Base-by-base conservation (phyloP, 2,888 invertebrate genomes). In the Anoplius nigerrimus region DNA sequence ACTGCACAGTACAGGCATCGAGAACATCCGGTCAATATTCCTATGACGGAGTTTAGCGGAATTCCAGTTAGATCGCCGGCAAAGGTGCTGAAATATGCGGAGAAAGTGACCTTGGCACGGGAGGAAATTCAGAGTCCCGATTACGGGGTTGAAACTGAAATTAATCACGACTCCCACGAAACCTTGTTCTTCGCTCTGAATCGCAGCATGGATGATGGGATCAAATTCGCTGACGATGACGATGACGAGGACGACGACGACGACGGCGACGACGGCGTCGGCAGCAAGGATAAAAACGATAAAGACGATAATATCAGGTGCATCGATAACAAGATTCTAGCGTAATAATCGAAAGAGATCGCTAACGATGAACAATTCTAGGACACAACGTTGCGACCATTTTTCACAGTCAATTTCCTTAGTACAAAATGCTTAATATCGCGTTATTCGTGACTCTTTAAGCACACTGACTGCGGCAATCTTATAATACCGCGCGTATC, bases 221-320 rank as follows among this genome's bases (percentile, higher is more conserved):
- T 88, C 51, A 87, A 84, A 72, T 88, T 87, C 64, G 88, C 84
- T 20, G 88, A 88, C 52, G 87, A 86, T 20, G 88, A 88, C 27
- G 85, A 87, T 16, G 48, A 48, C 48, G 48, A 48, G 16, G 48
- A 48, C 11, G 48, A 48, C 1, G 4, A 13, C 13, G 16, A n/a
- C 18, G 16, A 5, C 13, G 42, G 42, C 8, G 8, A 13, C 13
- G 8, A 13, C 42, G 42, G 8, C 42, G 42, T 42, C n/a, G n/a
- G n/a, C n/a, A n/a, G n/a, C n/a, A n/a, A n/a, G n/a, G n/a, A n/a
- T n/a, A n/a, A n/a, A n/a, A n/a, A n/a, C n/a, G n/a, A n/a, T n/a
- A n/a, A n/a, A n/a, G n/a, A n/a, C n/a, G n/a, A n/a, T n/a, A n/a
- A n/a, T n/a, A n/a, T n/a, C n/a, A n/a, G n/a, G n/a, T 11, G 48